These are phyloP conservation scores for Luidia sarsii DNA, from an alignment of 53 echinoderm and acorn worm species.

Conservation along the genomic window DNA sequence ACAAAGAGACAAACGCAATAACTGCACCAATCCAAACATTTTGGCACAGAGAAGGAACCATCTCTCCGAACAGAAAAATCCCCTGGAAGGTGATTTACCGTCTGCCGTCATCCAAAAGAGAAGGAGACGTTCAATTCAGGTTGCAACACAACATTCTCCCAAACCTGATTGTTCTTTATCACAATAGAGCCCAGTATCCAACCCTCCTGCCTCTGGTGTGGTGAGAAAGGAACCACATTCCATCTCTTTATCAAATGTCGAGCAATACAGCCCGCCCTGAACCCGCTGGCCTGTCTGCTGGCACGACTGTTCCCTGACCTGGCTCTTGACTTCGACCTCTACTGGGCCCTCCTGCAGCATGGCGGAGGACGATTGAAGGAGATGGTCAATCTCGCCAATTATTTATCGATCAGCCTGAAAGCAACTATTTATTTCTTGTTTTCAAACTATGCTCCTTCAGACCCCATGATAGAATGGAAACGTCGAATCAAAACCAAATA, in stretches of 20 bases:
- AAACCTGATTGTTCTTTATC: neutral
- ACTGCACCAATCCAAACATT: neutral
- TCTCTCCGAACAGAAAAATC: neutral
- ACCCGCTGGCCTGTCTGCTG: neutral
- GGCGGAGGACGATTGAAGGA: conserved; percentile 27
- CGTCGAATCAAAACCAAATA: too few species aligned
- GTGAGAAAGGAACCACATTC: neutral
- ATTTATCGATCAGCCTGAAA: too few species aligned
- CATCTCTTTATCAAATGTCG: neutral
- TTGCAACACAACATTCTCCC: neutral
- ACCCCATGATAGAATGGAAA: too few species aligned
- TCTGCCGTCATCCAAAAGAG: neutral
- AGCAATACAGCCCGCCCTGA: neutral
- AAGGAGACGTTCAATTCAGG: neutral
- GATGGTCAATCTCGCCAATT: too few species aligned
- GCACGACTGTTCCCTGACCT: neutral
- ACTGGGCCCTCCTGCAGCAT: conserved; percentile 38
- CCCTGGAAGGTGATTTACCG: neutral
- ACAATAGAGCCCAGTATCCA: neutral
- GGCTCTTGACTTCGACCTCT: conserved; percentile 15
- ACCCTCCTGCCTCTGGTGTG: neutral
- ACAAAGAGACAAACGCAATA: neutral
- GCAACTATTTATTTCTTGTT: too few species aligned
- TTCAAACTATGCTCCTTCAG: too few species aligned
- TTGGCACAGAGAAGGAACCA: neutral